phyloP scores from a whole-genome alignment of 2,888 invertebrate species.

The Zonitis immaculata region DNA sequence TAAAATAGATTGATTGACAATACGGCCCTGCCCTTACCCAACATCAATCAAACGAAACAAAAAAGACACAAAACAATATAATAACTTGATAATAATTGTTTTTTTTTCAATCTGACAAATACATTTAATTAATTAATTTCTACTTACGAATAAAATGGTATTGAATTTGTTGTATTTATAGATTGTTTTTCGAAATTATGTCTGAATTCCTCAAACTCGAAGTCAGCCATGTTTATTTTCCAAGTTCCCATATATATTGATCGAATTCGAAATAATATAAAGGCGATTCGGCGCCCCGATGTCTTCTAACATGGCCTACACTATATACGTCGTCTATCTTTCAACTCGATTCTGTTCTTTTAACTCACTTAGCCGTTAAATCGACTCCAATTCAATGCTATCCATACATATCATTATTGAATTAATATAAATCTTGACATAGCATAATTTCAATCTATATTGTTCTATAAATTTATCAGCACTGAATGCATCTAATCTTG shows the following conservation, averaged over 20 bases:
- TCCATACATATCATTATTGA: too few relatives aligned
- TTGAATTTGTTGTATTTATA: slow-evolving; percentile 71
- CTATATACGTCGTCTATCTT: slow-evolving; percentile 15
- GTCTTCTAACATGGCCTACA: slow-evolving; percentile 18
- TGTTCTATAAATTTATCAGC: slow-evolving; percentile 5
- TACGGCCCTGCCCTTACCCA: background rate
- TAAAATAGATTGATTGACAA: slow-evolving; percentile 21
- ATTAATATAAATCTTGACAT: slow-evolving; percentile 14
- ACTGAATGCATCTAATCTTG: too few relatives aligned
- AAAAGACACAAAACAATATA: background rate
- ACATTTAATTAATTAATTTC: too few relatives aligned
- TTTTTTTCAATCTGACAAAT: too few relatives aligned
- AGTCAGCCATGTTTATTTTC: slow-evolving; percentile 77
- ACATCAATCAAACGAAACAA: background rate
- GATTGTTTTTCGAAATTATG: slow-evolving; percentile 78
- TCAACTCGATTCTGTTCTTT: slow-evolving; percentile 26
- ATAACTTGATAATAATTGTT: background rate
- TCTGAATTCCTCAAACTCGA: slow-evolving; percentile 90
- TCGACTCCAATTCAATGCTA: slow-evolving; percentile 20
- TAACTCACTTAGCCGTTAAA: slow-evolving; percentile 42
- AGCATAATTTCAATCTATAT: slow-evolving; percentile 11
- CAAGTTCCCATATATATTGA: slow-evolving; percentile 33
- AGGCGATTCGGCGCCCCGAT: slow-evolving; percentile 16
- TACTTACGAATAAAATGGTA: slow-evolving; percentile 88
- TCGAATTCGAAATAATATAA: slow-evolving; percentile 19